Conservation (phyloP, 2,113 vertebrate genomes). For the Rhabdornis inornatus region DNA sequence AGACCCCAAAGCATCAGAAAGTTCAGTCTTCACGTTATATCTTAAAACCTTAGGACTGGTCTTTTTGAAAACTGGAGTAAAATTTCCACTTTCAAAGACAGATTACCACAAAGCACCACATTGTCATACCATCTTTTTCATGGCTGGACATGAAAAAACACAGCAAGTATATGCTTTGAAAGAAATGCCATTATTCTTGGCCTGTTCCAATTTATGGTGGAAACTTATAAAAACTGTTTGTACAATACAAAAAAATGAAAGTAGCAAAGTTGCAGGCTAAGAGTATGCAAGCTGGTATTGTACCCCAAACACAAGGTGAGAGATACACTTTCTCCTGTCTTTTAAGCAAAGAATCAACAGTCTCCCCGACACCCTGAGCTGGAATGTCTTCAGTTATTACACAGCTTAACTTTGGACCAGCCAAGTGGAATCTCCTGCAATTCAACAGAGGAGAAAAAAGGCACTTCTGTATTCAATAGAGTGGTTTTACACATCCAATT, state of each 20-base stretch:
- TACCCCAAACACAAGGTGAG: not conserved
- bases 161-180: not conserved
- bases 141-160: not conserved
- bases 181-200: not conserved
- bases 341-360: not conserved
- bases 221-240: not conserved
- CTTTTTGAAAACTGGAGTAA: not conserved
- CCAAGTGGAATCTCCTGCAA: not conserved
- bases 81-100: not conserved
- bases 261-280: not conserved
- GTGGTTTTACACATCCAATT: not conserved
- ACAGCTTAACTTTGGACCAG: not conserved
- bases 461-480: not conserved
- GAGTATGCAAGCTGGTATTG: not conserved
- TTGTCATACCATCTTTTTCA: not conserved
- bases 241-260: fast-evolving
- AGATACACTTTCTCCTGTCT: not conserved
- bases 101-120: not conserved
- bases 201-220: not conserved
- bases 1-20: not conserved
- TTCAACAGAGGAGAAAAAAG: not conserved
- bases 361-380: not conserved
- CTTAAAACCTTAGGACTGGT: not conserved
- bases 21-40: not conserved
- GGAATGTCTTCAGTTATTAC: not conserved